Conservation (phyloP, 2,797 vertebrate genomes). For the Brachyalestes nurse region DNA sequence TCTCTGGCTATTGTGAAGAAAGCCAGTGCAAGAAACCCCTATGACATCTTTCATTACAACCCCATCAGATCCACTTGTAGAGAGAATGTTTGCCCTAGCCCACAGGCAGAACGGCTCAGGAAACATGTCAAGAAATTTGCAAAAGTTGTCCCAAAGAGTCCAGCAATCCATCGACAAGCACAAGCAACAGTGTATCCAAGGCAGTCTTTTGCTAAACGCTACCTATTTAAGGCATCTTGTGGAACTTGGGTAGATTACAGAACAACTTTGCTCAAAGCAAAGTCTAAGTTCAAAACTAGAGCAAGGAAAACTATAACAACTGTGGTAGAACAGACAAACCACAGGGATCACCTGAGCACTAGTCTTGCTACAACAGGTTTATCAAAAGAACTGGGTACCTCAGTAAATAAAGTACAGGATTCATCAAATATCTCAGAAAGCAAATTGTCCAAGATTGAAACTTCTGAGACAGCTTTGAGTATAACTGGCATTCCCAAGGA, state of each 20-base stretch:
- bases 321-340: slow-evolving; percentile 51
- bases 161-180: slow-evolving; percentile 80
- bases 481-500: slow-evolving; percentile 66
- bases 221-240: slow-evolving; percentile 56
- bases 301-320: slow-evolving; percentile 40
- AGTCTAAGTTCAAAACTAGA: slow-evolving; percentile 69
- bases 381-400: slow-evolving; percentile 21
- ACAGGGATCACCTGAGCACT: slow-evolving; percentile 15
- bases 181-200: slow-evolving; percentile 77
- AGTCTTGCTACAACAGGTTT: slow-evolving; percentile 7
- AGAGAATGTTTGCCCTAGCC: slow-evolving; percentile 80
- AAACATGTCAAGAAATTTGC: slow-evolving; percentile 97
- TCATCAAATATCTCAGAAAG: slow-evolving; percentile 56
- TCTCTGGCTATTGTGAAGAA: slow-evolving; percentile 93
- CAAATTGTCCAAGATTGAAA: slow-evolving; percentile 34
- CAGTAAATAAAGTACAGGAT: slow-evolving; percentile 20
- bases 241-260: slow-evolving; percentile 47
- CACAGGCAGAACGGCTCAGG: slow-evolving; percentile 84
- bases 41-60: slow-evolving; percentile 86
- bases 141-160: slow-evolving; percentile 89
- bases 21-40: slow-evolving; percentile 86
- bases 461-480: slow-evolving; percentile 70
- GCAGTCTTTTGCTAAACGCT: slow-evolving; percentile 72
- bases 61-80: slow-evolving; percentile 78
- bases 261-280: slow-evolving; percentile 68